Base-by-base conservation (phyloP, 2,888 invertebrate species). In the Archips xylosteana region DNA sequence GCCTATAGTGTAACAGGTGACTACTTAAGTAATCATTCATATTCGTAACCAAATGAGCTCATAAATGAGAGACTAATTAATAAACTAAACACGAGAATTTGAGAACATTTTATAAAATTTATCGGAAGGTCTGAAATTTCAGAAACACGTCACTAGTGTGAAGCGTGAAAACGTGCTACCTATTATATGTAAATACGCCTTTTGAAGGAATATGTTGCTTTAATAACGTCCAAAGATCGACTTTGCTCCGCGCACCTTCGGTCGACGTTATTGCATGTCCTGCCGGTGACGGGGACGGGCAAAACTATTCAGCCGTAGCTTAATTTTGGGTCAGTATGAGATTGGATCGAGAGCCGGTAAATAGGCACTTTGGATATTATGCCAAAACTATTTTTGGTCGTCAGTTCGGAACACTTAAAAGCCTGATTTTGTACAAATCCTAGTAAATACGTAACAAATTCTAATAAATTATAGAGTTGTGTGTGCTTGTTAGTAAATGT, bases 251-350 rank as follows among this genome's bases (percentile, higher is more conserved):
- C 54, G 57, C 39, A 62, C 67, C 68, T 72, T 51, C 73, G 73
- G 62, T 68, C 74, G 64, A 60, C 65, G 69, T 69, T 73, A 70
- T 65, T 69, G 74, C 74, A 65, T 54, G 65, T 74, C 65, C 74
- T 65, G 69, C 45, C 64, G 65, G 64, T 65, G 74, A 74, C 74
- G 70, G 67, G 34, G 32, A 39, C 68, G 59, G 54, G 59, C 64
- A 49, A 70, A 74, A 70, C 70, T 74, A 73, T 73, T 73, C 73
- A 73, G 63, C 63, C 73, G 73, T 49, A 57, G 73, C 73, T 73
- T 73, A 73, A 73, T 73, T 68, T 69, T 68, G 73, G 73, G 68
- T 60, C 68, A 59, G 73, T 57, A 69, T 63, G 68, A 73, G 68
- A 73, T 73, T 73, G 68, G 73, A 73, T 73, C 63, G 68, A 59